Conservation (phyloP, 2,113 vertebrate genomes). For the Lamprologus lemairii region DNA sequence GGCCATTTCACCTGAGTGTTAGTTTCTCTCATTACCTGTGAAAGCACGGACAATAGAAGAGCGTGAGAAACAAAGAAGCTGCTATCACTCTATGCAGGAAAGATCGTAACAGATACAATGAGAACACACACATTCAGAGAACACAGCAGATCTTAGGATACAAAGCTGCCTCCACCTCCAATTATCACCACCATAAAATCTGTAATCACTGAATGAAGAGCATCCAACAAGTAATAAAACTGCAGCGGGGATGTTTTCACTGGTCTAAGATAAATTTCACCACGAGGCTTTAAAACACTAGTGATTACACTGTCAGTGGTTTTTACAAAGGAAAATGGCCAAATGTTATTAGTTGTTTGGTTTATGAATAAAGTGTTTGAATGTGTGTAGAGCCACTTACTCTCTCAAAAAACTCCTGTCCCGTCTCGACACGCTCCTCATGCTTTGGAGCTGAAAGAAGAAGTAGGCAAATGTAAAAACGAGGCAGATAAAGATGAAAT, state of each 20-base stretch:
- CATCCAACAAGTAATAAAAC: neutral
- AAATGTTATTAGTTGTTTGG: neutral
- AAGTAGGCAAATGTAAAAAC: neutral
- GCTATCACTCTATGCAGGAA: neutral
- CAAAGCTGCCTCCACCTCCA: constrained; percentile 51
- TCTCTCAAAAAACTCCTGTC: constrained; percentile 73
- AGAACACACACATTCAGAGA: neutral
- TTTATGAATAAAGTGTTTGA: neutral
- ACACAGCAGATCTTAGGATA: constrained; percentile 1
- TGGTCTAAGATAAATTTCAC: neutral
- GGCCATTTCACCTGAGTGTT: constrained; percentile 80
- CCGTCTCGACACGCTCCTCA: constrained; percentile 40
- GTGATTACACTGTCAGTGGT: neutral
- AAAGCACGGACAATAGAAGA: neutral
- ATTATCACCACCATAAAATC: constrained; percentile 41
- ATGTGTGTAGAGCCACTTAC: constrained; percentile 47
- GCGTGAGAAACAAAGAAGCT: neutral
- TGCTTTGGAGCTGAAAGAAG: constrained; percentile 58
- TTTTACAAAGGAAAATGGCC: neutral
- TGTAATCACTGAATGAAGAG: constrained; percentile 8
- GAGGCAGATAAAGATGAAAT: neutral
- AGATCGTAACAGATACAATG: neutral
- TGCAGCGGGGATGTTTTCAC: neutral
- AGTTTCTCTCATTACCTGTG: constrained; percentile 76
- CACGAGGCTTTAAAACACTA: neutral